Base-by-base conservation (phyloP, 2,113 vertebrate genomes). In the Chionomys nivalis region DNA sequence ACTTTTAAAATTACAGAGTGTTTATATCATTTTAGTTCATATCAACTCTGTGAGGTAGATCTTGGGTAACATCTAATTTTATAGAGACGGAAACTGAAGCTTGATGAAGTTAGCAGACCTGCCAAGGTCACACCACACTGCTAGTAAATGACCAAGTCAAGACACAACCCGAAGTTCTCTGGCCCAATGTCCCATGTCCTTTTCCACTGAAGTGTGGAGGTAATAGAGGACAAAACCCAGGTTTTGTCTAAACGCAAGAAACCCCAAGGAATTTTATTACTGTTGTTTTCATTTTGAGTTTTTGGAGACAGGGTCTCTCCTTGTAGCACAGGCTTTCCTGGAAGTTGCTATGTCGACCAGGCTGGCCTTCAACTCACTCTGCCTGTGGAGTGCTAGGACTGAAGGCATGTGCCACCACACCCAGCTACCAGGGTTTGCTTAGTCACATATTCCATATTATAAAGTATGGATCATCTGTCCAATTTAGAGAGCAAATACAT, bases 361-460 rank as follows among this genome's bases (percentile, higher is more conserved):
- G 44, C 17, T 79, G 77, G 49, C 77, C 58, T 47, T 65, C 14
- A 83, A 42, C 81, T 65, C 81, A 42, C 81, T 83, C 81, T 83
- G 79, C 36, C 79, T 39, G 36, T n/a, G 28, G n/a, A 65, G 24
- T 65, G 58, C 58, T 44, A n/a, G 24, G 58, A 85, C 19, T 65
- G 39, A 85, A 85, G 58, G 58, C 16, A 12, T 65, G 28, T 65
- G 39, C 24, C 39, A 85, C 24, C 39, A 85, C 26, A 63, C 55
- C n/a, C 66, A 31, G 79, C 81, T 42, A 63, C 23, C 55, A 31
- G 79, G 63, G 90, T 95, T 98, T 98, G 98, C 95, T 98, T 97
- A 95, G 87, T 93, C 92, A 97, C 96, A 93, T 89, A 93, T 90
- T 96, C 97, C 98, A 97, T 98, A 98, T 97, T 98, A 97, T 93